Evolutionary conservation across 2,888 invertebrate genomes (phyloP).

Genomic region (Nephrotoma appendiculata): DNA sequence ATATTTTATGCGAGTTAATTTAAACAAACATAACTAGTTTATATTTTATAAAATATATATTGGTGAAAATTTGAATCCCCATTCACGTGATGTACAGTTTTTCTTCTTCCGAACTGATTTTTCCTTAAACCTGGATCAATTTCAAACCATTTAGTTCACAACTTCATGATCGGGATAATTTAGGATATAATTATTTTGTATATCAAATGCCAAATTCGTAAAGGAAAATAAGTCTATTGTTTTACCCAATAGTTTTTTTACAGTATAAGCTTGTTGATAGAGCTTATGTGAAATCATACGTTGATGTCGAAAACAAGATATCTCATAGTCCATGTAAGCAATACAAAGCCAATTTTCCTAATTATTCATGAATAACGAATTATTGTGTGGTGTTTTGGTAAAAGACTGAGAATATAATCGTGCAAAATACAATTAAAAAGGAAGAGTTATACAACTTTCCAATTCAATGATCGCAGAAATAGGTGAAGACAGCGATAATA

Average conservation of each 20-base stretch:
- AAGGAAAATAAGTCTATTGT: no score
- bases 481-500: background rate
- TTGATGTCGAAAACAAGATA: background rate
- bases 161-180: background rate
- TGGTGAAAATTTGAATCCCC: background rate
- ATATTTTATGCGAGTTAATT: no score
- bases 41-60: background rate
- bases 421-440: background rate
- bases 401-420: background rate
- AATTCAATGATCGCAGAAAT: background rate
- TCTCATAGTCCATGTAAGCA: background rate
- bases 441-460: background rate
- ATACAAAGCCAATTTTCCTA: background rate
- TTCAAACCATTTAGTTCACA: background rate
- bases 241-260: no score
- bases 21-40: no score
- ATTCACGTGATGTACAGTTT: background rate
- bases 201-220: background rate
- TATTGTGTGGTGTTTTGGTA: background rate
- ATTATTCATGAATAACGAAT: background rate
- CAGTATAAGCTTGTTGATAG: no score
- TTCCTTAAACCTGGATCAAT: background rate
- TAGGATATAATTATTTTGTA: background rate
- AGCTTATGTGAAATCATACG: no score
- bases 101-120: background rate